A percentile compares a stretch with the other conserved stretches of the same genome.
phyloP scores from a whole-genome alignment of 2,888 invertebrate genomes.

The Callosobruchus maculatus region DNA sequence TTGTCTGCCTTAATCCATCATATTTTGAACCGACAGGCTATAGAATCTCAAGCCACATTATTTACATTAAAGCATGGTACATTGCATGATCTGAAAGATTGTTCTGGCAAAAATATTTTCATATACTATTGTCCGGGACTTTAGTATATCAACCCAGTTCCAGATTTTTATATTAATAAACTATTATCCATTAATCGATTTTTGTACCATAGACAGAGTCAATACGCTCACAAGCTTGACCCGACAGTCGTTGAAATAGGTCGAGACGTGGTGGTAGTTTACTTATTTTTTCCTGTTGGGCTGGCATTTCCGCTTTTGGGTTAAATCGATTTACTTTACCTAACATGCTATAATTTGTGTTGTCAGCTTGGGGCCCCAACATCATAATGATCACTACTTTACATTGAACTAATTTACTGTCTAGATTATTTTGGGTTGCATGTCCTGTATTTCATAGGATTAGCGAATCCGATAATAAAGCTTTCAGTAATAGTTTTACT shows the following conservation, averaged over 20 bases:
- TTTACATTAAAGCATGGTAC: too few relatives aligned
- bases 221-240: background rate
- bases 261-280: background rate
- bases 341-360: background rate
- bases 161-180: too few relatives aligned
- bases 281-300: background rate
- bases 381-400: background rate
- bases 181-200: background rate
- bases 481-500: too few relatives aligned
- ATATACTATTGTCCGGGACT: too few relatives aligned
- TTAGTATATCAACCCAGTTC: too few relatives aligned
- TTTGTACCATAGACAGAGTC: background rate
- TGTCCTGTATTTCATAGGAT: background rate
- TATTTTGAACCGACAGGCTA: too few relatives aligned
- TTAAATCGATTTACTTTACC: background rate
- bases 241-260: constrained; percentile 14
- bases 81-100: too few relatives aligned
- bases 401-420: background rate
- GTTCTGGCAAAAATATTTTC: too few relatives aligned
- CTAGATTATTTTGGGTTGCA: background rate
- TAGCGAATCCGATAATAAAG: too few relatives aligned
- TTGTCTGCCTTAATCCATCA: too few relatives aligned
- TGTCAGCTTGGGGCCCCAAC: background rate
- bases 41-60: too few relatives aligned
- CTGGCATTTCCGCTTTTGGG: background rate